Evolutionary conservation across 2,888 invertebrate species (phyloP).

Genomic region (Ferdinandea cuprea): DNA sequence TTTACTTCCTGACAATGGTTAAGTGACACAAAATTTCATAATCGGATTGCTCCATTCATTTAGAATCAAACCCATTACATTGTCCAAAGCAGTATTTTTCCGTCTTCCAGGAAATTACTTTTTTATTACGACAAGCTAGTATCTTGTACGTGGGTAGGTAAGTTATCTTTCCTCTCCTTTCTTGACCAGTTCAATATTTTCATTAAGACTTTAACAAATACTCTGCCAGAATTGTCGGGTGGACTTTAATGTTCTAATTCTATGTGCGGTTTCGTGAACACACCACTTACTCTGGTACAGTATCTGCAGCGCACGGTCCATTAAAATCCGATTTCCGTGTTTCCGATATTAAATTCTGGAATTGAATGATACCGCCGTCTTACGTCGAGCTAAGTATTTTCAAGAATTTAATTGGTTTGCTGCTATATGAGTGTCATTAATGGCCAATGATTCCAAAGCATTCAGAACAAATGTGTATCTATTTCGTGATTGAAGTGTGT

Average conservation of each 20-base stretch:
- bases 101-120: neutral
- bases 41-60: constrained; percentile 18
- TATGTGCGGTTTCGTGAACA: neutral
- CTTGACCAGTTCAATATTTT: constrained; percentile 19
- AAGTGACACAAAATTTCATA: constrained; percentile 18
- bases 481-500: too few species aligned
- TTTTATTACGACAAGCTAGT: constrained; percentile 4
- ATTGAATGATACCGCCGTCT: constrained; percentile 13
- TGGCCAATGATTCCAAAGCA: too few species aligned
- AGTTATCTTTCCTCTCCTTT: too few species aligned
- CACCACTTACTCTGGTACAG: too few species aligned
- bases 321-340: constrained; percentile 4
- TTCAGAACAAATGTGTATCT: too few species aligned
- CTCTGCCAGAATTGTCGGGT: neutral
- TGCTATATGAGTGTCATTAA: neutral
- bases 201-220: too few species aligned
- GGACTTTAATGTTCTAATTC: constrained; percentile 32
- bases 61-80: constrained; percentile 1
- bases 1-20: neutral
- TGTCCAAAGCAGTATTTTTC: neutral
- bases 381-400: neutral
- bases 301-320: constrained; percentile 5
- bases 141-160: too few species aligned
- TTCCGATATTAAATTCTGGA: constrained; percentile 7
- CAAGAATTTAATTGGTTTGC: too few species aligned